Conservation (phyloP, 2,888 invertebrate species). For the Dione vanillae region DNA sequence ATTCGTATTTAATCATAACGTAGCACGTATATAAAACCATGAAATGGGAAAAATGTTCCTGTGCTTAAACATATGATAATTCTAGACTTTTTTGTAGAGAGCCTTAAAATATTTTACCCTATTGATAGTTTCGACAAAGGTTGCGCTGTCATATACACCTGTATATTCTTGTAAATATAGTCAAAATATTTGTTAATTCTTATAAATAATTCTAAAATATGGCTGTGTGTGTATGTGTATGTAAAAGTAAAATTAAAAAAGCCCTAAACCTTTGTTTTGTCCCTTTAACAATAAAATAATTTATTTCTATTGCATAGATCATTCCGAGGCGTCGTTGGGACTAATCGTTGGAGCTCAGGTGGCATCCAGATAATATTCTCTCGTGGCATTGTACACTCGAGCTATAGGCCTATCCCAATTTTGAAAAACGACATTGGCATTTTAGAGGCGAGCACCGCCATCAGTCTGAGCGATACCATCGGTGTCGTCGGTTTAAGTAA, state of each 20-base stretch:
- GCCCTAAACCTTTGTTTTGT: too few relatives aligned
- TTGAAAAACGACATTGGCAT: constrained; percentile 56
- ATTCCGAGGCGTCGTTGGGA: constrained; percentile 63
- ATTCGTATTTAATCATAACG: too few relatives aligned
- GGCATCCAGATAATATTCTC: constrained; percentile 66
- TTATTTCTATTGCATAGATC: constrained; percentile 50
- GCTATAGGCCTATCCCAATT: not conserved
- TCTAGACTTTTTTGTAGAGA: too few relatives aligned
- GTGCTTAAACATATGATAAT: too few relatives aligned
- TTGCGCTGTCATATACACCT: too few relatives aligned
- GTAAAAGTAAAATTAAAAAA: too few relatives aligned
- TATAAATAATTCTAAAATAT: not conserved
- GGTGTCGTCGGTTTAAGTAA: constrained; percentile 43
- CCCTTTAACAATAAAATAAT: not conserved
- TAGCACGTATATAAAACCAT: too few relatives aligned
- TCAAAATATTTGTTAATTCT: not conserved
- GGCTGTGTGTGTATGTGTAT: too few relatives aligned
- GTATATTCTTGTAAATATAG: not conserved
- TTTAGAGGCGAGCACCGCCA: constrained; percentile 46
- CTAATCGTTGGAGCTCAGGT: constrained; percentile 61
- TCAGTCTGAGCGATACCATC: constrained; percentile 41
- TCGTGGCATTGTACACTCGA: constrained; percentile 62
- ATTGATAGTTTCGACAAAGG: too few relatives aligned
- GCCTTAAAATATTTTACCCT: too few relatives aligned
- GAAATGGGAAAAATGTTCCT: too few relatives aligned